These are phyloP conservation scores for Dicerorhinus sumatrensis DNA, from an alignment of 2,113 vertebrate species.

Conservation along the genomic window DNA sequence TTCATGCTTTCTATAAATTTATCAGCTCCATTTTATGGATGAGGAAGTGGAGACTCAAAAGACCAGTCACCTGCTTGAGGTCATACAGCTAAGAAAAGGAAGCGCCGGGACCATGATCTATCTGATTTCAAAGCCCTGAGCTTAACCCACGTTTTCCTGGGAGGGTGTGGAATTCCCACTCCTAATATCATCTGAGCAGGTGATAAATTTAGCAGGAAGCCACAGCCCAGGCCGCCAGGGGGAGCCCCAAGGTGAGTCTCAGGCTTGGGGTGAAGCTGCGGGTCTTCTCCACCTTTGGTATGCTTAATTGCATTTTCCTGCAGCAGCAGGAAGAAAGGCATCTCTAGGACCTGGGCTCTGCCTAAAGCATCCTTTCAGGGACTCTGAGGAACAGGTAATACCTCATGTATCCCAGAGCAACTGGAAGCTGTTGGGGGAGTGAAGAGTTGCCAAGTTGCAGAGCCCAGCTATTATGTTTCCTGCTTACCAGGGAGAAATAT, in stretches of 20 bases:
- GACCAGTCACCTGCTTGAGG: background rate
- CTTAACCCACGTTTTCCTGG: background rate
- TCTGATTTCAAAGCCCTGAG: background rate
- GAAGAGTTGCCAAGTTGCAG: background rate
- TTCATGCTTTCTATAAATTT: background rate
- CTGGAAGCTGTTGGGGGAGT: background rate
- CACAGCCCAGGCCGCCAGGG: background rate
- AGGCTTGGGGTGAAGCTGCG: background rate
- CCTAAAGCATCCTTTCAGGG: background rate
- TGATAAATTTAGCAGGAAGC: conserved; percentile 2
- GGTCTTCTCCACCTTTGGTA: background rate
- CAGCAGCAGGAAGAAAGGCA: conserved; percentile 27
- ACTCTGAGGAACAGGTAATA: conserved; percentile 63
- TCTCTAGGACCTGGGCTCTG: background rate
- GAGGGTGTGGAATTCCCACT: background rate
- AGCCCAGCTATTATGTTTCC: background rate
- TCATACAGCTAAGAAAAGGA: conserved; percentile 26
- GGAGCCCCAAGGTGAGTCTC: background rate
- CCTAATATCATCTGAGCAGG: background rate
- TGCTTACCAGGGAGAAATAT: background rate
- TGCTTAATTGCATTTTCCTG: conserved; percentile 28
- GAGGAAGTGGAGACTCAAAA: background rate
- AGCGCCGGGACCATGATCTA: background rate
- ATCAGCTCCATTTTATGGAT: background rate
- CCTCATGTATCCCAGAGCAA: background rate